Percentiles rank a stretch among this genome's conserved stretches.
These are phyloP conservation scores for Salvator merianae DNA, from an alignment of 2,113 vertebrate species.

Conservation along the genomic window DNA sequence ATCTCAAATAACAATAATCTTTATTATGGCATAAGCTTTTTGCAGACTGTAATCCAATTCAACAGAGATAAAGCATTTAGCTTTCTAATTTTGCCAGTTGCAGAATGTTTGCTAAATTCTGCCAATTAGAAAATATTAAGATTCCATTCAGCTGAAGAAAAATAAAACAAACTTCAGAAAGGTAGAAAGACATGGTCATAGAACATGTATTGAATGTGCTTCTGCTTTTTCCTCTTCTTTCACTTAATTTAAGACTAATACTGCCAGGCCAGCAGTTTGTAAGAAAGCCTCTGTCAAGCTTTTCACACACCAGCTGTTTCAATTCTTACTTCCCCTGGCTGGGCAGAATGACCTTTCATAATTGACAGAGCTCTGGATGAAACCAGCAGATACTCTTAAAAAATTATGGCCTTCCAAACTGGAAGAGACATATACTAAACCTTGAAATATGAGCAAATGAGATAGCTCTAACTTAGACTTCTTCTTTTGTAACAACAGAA, in stretches of 20 bases:
- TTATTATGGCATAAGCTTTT: neutral
- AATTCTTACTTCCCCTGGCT: slow-evolving; percentile 55
- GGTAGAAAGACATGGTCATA: slow-evolving; percentile 32
- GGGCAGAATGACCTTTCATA: slow-evolving; percentile 70
- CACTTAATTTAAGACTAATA: slow-evolving; percentile 54
- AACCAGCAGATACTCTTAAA: slow-evolving; percentile 59
- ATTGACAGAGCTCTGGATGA: slow-evolving; percentile 69
- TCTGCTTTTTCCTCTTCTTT: slow-evolving; percentile 45
- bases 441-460: slow-evolving; percentile 51
- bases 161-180: slow-evolving; percentile 45
- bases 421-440: neutral
- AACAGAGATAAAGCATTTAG: slow-evolving; percentile 35
- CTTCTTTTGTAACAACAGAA: slow-evolving; percentile 31
- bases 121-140: neutral
- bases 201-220: slow-evolving; percentile 44
- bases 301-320: slow-evolving; percentile 68
- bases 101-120: too few relatives aligned
- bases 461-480: slow-evolving; percentile 61
- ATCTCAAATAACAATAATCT: neutral
- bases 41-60: neutral
- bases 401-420: slow-evolving; percentile 60
- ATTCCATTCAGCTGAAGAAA: slow-evolving; percentile 38
- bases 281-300: slow-evolving; percentile 66
- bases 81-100: neutral
- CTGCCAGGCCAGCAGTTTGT: slow-evolving; percentile 64